Percentiles rank a stretch among this genome's conserved stretches.
Evolutionary conservation across 2,113 vertebrate species (phyloP).

Genomic region (Phylloscopus trochiloides): DNA sequence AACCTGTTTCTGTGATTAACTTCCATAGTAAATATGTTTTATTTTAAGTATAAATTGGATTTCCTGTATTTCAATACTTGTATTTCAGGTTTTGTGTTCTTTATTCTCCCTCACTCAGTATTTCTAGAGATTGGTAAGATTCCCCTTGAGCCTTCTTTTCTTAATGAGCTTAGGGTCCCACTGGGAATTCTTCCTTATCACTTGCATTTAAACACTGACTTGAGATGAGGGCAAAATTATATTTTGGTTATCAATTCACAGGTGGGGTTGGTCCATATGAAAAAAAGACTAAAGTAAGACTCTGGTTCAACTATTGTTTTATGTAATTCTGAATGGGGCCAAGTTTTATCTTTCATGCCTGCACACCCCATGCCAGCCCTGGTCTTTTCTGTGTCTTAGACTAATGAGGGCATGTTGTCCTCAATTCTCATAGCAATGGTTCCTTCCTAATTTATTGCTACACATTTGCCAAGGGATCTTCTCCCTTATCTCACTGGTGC

Average conservation of each 20-base stretch:
- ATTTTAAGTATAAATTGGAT: background rate
- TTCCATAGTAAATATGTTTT: background rate
- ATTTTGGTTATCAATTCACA: background rate
- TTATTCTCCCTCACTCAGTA: background rate
- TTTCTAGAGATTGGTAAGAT: background rate
- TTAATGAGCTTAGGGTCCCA: background rate
- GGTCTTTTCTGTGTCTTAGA: background rate
- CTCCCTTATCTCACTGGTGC: background rate
- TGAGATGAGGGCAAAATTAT: background rate
- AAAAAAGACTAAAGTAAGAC: background rate
- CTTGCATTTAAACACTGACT: background rate
- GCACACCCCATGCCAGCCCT: rapidly evolving
- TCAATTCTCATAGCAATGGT: background rate
- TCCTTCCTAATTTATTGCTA: background rate
- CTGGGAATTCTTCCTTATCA: background rate
- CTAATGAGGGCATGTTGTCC: background rate
- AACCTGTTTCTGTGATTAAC: background rate
- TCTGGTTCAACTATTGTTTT: background rate
- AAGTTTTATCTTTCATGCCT: background rate
- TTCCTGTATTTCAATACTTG: background rate
- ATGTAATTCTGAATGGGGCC: background rate
- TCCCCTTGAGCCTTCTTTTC: background rate
- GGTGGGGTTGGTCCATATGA: background rate
- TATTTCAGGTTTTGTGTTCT: background rate
- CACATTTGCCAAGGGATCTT: background rate